Base-by-base conservation (phyloP, 2,113 vertebrate species). In the Neotoma lepida region DNA sequence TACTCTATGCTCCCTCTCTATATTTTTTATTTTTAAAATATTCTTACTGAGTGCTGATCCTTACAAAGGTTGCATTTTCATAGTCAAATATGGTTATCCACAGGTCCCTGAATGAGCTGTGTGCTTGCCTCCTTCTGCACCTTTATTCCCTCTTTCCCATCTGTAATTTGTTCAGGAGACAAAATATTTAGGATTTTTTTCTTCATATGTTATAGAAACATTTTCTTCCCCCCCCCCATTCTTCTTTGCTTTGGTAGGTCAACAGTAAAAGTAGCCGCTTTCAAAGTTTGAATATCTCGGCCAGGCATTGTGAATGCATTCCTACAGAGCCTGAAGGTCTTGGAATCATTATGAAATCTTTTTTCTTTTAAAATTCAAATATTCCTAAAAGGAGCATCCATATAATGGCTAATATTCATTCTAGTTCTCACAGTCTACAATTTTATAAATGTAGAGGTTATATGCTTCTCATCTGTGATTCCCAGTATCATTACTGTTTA, bases 291-390 rank as follows among this genome's bases (percentile, higher is more conserved):
- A 85, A 73, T 73, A 71, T 24, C 20, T 73, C 30, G 70, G 39
- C 63, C 24, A 68, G 30, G n/a, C 80, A 84, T 61, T 61, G 35
- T n/a, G 10, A 70, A 70, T 56, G 26, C 22, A 39, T 63, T 85
- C 41, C 68, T 85, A 74, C 44, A 63, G 56, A 15, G 15, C 33
- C 63, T 85, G 66, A 49, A 63, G 24, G 41, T 58, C 24, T 92
- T 74, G 74, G 33, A 58, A 91, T 71, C 20, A 82, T 71, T 51
- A 39, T 74, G 24, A 73, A 88, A 63, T 70, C 15, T 33, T 68
- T 41, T 8, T 28, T 30, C 46, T 51, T 94, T 71, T 51, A 89
- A 89, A 82, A 89, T 93, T 68, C n/a, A 70, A 93, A n/a, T 78
- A 68, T 68, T 93, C 41, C 54, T 74, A 3, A 35, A 46, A 74